Evolutionary conservation across 2,113 vertebrate genomes (phyloP).

Genomic region (Delphinus delphis): DNA sequence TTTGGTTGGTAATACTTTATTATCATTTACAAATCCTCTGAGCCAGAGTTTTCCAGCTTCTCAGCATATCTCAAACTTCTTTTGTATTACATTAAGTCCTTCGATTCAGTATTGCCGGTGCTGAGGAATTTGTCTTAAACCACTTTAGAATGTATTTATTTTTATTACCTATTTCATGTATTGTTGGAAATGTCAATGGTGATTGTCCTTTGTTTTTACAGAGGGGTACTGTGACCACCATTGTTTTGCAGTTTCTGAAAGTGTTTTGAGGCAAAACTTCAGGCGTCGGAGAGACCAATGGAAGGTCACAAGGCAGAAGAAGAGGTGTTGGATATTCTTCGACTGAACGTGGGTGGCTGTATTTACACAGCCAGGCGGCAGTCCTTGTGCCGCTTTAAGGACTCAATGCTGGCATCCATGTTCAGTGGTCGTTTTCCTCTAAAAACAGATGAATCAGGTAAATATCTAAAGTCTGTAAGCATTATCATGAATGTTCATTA

Average conservation of each 20-base stretch:
- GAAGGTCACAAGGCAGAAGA: slow-evolving; percentile 66
- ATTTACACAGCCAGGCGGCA: slow-evolving; percentile 75
- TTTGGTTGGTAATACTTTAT: neutral
- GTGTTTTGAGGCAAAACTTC: neutral
- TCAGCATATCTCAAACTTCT: neutral
- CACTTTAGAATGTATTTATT: neutral
- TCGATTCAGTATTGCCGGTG: neutral
- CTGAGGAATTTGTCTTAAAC: neutral
- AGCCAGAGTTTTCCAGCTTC: neutral
- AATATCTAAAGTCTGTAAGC: slow-evolving; percentile 49
- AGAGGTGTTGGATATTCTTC: slow-evolving; percentile 74
- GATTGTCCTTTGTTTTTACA: slow-evolving; percentile 55
- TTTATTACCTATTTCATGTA: neutral
- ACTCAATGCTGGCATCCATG: slow-evolving; percentile 84
- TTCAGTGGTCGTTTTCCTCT: slow-evolving; percentile 86
- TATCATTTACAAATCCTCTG: neutral
- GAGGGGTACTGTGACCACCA: neutral
- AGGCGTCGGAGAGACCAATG: slow-evolving; percentile 55
- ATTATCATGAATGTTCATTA: slow-evolving; percentile 11
- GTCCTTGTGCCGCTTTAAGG: slow-evolving; percentile 82
- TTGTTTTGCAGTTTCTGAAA: slow-evolving; percentile 33
- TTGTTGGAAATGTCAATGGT: neutral
- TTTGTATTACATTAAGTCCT: neutral
- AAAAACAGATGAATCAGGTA: slow-evolving; percentile 83
- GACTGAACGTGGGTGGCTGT: slow-evolving; percentile 80